Conservation (phyloP, 2,797 vertebrate species). For the Cebuella pygmaea region DNA sequence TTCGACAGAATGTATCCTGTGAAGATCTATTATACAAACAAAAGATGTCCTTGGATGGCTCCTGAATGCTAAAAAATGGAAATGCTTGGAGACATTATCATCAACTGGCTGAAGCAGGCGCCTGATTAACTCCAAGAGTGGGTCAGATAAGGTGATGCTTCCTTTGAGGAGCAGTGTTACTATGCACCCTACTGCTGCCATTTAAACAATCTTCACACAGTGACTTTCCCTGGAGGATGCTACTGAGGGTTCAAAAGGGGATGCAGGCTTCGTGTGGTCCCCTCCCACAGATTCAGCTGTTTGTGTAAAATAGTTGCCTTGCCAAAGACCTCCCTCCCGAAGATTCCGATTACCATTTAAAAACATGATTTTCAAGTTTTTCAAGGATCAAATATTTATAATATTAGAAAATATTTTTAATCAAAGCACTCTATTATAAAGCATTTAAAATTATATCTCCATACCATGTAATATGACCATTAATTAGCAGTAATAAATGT, state of each 20-base stretch:
- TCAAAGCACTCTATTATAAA: slow-evolving; percentile 39
- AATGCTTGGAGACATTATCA: slow-evolving; percentile 50
- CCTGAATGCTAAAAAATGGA: slow-evolving; percentile 70
- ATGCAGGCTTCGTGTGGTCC: slow-evolving; percentile 77
- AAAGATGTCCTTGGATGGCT: slow-evolving; percentile 76
- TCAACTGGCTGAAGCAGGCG: slow-evolving; percentile 66
- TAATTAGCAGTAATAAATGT: slow-evolving; percentile 8
- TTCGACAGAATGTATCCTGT: slow-evolving; percentile 38
- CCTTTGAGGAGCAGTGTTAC: slow-evolving; percentile 73
- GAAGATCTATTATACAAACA: slow-evolving; percentile 58
- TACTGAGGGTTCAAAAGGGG: slow-evolving; percentile 69
- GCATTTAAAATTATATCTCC: slow-evolving; percentile 18
- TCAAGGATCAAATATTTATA: slow-evolving; percentile 65
- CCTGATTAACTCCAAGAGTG: slow-evolving; percentile 59
- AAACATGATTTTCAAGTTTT: slow-evolving; percentile 57
- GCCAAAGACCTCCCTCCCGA: slow-evolving; percentile 60
- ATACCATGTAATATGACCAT: neutral
- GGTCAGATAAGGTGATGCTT: slow-evolving; percentile 78
- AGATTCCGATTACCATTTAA: slow-evolving; percentile 73
- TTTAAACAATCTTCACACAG: slow-evolving; percentile 72
- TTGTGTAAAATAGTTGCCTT: slow-evolving; percentile 71
- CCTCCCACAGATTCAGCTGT: slow-evolving; percentile 65
- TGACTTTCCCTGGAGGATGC: slow-evolving; percentile 70
- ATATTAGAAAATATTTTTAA: slow-evolving; percentile 54
- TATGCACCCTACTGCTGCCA: slow-evolving; percentile 75